Conservation (phyloP, 2,888 invertebrate genomes). For the Rotaria sp. region DNA sequence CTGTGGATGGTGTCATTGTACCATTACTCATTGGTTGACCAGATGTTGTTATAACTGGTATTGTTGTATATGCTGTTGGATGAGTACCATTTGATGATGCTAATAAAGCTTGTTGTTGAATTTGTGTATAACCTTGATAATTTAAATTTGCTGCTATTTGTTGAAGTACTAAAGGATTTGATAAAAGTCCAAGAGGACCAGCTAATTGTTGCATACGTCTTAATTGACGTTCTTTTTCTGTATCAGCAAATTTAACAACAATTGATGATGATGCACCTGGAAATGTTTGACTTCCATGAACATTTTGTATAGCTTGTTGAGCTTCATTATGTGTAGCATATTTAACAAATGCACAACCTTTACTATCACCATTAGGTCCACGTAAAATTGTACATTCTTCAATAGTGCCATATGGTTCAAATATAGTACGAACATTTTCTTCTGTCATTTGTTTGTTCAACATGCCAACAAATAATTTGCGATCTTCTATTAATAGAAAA, state of each 20-base stretch:
- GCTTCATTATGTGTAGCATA: constrained; percentile 94
- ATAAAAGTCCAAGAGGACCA: constrained; percentile 88
- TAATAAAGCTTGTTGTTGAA: constrained; percentile 8
- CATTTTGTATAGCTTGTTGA: constrained; percentile 89
- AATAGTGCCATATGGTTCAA: constrained; percentile 83
- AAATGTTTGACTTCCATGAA: constrained; percentile 99
- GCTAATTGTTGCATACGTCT: constrained; percentile 99
- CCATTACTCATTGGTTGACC: background rate
- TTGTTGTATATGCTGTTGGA: background rate
- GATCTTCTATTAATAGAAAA: constrained; percentile 66
- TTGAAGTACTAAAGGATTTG: constrained; percentile 68
- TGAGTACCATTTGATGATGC: background rate
- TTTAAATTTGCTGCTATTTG: constrained; percentile 35
- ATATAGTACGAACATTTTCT: constrained; percentile 64
- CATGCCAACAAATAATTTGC: constrained; percentile 99
- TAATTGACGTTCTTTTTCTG: constrained; percentile 96
- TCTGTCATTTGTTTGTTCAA: constrained; percentile 96
- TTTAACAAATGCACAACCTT: constrained; percentile 99
- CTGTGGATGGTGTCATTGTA: constrained; percentile 23
- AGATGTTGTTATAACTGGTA: constrained; percentile 4
- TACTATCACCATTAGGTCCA: constrained; percentile 94
- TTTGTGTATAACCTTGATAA: constrained; percentile 25
- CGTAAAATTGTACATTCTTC: constrained; percentile 97
- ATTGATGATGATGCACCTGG: constrained; percentile 97
- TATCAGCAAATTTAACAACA: constrained; percentile 99